Evolutionary conservation across 2,888 invertebrate species (phyloP).

Genomic region (Thymelicus sylvestris): DNA sequence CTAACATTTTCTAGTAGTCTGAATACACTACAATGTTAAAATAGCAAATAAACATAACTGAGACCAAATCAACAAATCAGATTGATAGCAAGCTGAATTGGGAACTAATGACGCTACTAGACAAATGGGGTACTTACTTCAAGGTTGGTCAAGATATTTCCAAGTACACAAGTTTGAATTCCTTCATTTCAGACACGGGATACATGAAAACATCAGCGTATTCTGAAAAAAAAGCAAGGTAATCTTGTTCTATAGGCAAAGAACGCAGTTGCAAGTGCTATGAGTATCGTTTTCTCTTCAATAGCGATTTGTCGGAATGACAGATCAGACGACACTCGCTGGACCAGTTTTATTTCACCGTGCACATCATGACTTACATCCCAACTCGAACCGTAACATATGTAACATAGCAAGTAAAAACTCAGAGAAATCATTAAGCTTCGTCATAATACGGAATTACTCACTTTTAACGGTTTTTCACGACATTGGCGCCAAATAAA

Average conservation of each 20-base stretch:
- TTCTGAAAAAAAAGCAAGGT: conserved; percentile 59
- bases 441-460: conserved; percentile 2
- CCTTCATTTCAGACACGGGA: conserved; percentile 72
- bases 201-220: conserved; percentile 51
- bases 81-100: conserved; percentile 43
- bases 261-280: neutral
- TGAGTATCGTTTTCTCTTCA: conserved; percentile 56
- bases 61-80: conserved; percentile 41
- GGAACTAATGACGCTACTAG: conserved; percentile 50
- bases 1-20: neutral
- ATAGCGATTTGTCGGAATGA: conserved; percentile 70
- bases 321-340: conserved; percentile 80
- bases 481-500: conserved; percentile 83
- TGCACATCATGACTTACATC: conserved; percentile 52
- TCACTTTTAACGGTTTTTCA: conserved; percentile 73
- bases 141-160: conserved; percentile 83
- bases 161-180: conserved; percentile 65
- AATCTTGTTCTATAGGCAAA: conserved; percentile 5
- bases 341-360: conserved; percentile 74
- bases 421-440: conserved; percentile 2
- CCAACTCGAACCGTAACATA: conserved; percentile 24
- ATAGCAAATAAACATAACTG: conserved; percentile 43
- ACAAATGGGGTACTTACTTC: conserved; percentile 71
- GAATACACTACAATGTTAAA: neutral
- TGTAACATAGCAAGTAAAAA: neutral